Evolutionary conservation across 1,140 invertebrate genomes (phyloP).

Genomic region (Papilio machaon): DNA sequence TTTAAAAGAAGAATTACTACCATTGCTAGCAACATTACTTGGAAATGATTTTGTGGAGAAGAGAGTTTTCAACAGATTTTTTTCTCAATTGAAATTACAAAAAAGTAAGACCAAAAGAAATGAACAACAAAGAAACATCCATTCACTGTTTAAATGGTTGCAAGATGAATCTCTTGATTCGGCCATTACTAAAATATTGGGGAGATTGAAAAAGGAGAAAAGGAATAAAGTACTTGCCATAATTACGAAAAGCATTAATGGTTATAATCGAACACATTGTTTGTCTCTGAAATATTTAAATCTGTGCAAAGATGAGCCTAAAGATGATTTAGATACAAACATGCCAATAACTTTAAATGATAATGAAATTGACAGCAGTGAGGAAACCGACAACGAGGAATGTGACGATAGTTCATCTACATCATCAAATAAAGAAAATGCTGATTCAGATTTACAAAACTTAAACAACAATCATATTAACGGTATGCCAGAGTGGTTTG

Average conservation of each 20-base stretch:
- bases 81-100: constrained; percentile 84
- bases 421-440: constrained; percentile 47
- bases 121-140: constrained; percentile 85
- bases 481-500: constrained; percentile 85
- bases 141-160: constrained; percentile 88
- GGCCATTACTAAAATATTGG: constrained; percentile 86
- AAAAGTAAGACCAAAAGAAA: constrained; percentile 83
- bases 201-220: constrained; percentile 81
- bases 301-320: constrained; percentile 51
- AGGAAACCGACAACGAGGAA: constrained; percentile 42
- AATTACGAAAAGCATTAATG: constrained; percentile 84
- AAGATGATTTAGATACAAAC: constrained; percentile 44
- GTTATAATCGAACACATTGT: constrained; percentile 83
- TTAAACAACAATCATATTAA: constrained; percentile 46
- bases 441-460: constrained; percentile 42
- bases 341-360: constrained; percentile 40
- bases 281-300: constrained; percentile 83
- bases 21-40: constrained; percentile 90
- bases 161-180: constrained; percentile 86
- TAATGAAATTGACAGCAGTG: constrained; percentile 32
- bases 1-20: constrained; percentile 85
- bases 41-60: constrained; percentile 94
- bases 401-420: constrained; percentile 39
- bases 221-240: constrained; percentile 80
- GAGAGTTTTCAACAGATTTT: constrained; percentile 87